A percentile compares a stretch with the other conserved stretches of the same genome.
Conservation (phyloP, 2,113 vertebrate genomes). For the Ailuropoda melanoleuca region DNA sequence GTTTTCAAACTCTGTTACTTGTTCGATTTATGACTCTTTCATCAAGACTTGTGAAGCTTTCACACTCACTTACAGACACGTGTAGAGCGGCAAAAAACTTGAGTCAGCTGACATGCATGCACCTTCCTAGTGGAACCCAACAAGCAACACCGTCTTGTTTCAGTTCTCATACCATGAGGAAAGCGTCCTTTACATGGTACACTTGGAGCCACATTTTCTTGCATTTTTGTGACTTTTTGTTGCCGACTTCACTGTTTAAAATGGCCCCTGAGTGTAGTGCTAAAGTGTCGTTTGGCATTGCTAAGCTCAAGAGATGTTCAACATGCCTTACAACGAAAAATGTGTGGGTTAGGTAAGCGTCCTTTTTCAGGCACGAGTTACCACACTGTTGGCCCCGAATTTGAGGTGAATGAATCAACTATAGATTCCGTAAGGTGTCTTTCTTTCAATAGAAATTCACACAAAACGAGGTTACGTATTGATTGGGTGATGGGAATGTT, state of each 20-base stretch:
- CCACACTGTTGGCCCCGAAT: rapidly evolving
- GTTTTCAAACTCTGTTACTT: neutral
- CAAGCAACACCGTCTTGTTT: neutral
- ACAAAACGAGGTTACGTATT: neutral
- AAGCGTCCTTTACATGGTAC: neutral
- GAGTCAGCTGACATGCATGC: rapidly evolving
- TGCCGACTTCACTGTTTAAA: neutral
- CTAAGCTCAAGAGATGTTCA: neutral
- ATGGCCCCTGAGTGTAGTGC: neutral
- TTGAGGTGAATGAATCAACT: neutral
- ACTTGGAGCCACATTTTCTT: neutral
- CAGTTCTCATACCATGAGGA: neutral
- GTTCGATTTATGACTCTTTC: neutral
- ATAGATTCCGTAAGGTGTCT: neutral
- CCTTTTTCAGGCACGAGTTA: neutral
- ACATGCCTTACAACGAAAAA: neutral
- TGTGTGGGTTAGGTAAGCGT: rapidly evolving
- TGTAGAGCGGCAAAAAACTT: neutral
- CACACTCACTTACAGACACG: too few relatives aligned
- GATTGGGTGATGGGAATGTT: rapidly evolving
- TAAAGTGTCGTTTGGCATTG: too few relatives aligned
- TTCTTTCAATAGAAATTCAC: neutral
- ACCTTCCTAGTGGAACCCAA: neutral
- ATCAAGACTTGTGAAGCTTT: neutral
- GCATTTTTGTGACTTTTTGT: neutral